Conservation (phyloP, 2,797 vertebrate species). For the Malurus splendens region DNA sequence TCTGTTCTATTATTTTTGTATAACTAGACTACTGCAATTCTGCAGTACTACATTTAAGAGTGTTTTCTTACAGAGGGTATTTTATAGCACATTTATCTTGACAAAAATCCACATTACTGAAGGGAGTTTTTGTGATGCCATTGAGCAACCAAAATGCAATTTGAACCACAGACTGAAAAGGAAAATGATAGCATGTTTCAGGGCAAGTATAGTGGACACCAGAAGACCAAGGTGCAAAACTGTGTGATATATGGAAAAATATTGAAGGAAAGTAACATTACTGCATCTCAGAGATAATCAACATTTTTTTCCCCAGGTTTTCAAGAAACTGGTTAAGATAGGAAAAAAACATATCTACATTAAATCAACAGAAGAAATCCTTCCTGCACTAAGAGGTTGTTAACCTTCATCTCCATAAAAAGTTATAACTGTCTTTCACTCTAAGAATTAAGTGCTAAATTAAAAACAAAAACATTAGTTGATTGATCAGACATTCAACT, state of each 20-base stretch:
- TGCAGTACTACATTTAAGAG: background rate
- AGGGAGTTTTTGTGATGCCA: background rate
- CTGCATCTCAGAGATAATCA: background rate
- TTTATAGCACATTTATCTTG: background rate
- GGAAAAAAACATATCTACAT: background rate
- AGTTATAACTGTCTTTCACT: background rate
- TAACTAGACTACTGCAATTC: background rate
- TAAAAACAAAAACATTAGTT: background rate
- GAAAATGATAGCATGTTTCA: background rate
- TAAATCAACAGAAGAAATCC: background rate
- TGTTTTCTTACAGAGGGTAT: background rate
- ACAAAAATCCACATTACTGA: background rate
- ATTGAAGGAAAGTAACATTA: background rate
- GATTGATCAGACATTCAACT: background rate
- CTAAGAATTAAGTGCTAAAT: background rate
- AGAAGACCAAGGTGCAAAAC: background rate
- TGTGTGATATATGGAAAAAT: background rate
- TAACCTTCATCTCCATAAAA: background rate
- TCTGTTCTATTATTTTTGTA: background rate
- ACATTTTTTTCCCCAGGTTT: background rate
- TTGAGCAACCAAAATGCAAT: background rate
- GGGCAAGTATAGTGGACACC: background rate
- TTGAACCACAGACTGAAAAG: background rate
- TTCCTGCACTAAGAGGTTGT: background rate
- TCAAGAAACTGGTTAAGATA: background rate